Conservation (phyloP, 2,797 vertebrate species). For the Falco biarmicus region DNA sequence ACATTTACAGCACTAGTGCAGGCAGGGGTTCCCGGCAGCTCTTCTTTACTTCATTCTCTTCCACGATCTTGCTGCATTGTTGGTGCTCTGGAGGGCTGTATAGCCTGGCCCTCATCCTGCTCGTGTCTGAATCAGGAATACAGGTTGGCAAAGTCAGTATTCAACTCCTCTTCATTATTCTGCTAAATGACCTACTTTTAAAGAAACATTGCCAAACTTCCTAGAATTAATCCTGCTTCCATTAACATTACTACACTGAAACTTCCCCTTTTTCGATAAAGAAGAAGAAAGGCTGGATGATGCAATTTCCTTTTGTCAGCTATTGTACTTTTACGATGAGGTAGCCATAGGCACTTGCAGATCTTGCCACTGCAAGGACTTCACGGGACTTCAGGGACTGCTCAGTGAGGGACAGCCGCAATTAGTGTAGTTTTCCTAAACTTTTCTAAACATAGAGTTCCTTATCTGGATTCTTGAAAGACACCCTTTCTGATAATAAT, state of each 20-base stretch:
- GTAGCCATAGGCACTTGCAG: background rate
- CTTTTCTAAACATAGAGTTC: background rate
- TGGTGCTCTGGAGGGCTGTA: background rate
- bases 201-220: background rate
- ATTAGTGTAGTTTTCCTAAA: background rate
- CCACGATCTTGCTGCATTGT: background rate
- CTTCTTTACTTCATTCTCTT: background rate
- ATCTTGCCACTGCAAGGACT: background rate
- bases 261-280: background rate
- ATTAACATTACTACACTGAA: background rate
- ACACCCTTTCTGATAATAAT: background rate
- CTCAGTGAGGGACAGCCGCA: background rate
- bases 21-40: background rate
- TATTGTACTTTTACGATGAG: background rate
- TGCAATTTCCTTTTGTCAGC: conserved; percentile 21
- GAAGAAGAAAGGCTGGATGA: background rate
- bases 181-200: background rate
- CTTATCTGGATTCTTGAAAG: background rate
- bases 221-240: background rate
- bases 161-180: background rate
- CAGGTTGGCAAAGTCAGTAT: background rate
- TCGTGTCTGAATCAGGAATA: background rate
- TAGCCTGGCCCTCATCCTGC: background rate
- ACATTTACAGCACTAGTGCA: background rate
- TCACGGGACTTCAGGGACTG: background rate